Evolutionary conservation across 2,888 invertebrate species (phyloP).

Genomic region (Tholera decimalis): DNA sequence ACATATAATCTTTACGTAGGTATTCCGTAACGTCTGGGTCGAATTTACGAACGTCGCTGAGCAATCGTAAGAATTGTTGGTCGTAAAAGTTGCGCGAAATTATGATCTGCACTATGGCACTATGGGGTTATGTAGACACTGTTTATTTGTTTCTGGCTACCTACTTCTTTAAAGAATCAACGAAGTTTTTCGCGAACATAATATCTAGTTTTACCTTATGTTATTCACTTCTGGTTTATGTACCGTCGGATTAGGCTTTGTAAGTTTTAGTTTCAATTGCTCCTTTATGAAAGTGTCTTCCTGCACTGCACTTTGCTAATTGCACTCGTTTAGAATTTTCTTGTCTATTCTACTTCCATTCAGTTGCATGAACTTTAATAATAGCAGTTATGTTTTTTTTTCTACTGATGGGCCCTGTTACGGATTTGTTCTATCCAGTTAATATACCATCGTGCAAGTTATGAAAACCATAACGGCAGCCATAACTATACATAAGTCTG

Average conservation of each 20-base stretch:
- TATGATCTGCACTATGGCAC: conserved; percentile 35
- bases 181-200: conserved; percentile 24
- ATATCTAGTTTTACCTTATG: conserved; percentile 6
- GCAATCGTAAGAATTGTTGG: conserved; percentile 30
- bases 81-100: conserved; percentile 57
- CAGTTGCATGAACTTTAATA: background rate
- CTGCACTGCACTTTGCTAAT: background rate
- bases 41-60: conserved; percentile 57
- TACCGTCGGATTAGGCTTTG: background rate
- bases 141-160: conserved; percentile 43
- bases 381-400: background rate
- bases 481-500: conserved; percentile 14
- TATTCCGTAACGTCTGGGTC: conserved; percentile 28
- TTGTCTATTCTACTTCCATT: background rate
- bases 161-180: conserved; percentile 17
- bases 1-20: conserved; percentile 9
- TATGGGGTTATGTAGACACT: conserved; percentile 40
- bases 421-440: background rate
- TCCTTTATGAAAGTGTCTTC: background rate
- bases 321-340: background rate
- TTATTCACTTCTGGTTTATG: conserved; percentile 11
- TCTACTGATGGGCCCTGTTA: background rate
- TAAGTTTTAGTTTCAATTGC: background rate
- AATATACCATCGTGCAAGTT: conserved; percentile 31
- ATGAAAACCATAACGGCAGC: conserved; percentile 8